Conservation (phyloP, 2,888 invertebrate species). For the Drosophila acutilabella region DNA sequence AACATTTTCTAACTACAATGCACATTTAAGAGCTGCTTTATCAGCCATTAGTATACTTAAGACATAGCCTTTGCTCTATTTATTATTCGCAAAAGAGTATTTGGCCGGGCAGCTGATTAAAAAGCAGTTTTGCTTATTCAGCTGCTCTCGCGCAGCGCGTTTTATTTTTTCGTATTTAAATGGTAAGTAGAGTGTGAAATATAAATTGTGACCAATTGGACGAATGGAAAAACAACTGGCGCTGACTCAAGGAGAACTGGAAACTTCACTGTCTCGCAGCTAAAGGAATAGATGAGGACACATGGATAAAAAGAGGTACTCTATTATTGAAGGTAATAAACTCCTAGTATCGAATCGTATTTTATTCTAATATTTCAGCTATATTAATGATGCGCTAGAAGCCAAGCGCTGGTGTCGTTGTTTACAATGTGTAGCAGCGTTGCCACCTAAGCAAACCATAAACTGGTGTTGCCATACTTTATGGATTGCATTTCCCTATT, state of each 20-base stretch:
- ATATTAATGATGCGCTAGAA: background rate
- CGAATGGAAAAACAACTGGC: background rate
- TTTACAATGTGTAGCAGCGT: background rate
- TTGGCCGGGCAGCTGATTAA: slow-evolving; percentile 43
- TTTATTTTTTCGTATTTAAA: slow-evolving; percentile 3
- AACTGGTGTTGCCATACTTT: background rate
- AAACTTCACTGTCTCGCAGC: background rate
- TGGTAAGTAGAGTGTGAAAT: slow-evolving; percentile 68
- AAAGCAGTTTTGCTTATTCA: slow-evolving; percentile 26
- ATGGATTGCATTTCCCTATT: background rate
- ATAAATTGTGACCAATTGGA: background rate
- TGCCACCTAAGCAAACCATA: slow-evolving; percentile 32
- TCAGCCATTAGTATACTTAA: slow-evolving; percentile 37
- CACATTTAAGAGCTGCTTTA: slow-evolving; percentile 61
- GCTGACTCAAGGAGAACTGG: background rate
- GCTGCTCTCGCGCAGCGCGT: slow-evolving; percentile 53
- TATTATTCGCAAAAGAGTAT: slow-evolving; percentile 57
- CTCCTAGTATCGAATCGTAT: slow-evolving; percentile 25
- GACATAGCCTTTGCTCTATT: slow-evolving; percentile 56
- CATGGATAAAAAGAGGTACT: slow-evolving; percentile 32
- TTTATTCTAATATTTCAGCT: slow-evolving; percentile 28
- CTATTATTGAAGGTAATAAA: slow-evolving; percentile 32
- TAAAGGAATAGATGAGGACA: background rate
- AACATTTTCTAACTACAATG: slow-evolving; percentile 25
- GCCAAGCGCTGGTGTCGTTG: background rate